Conservation (phyloP, 2,113 vertebrate genomes). For the Gymnarchus niloticus region DNA sequence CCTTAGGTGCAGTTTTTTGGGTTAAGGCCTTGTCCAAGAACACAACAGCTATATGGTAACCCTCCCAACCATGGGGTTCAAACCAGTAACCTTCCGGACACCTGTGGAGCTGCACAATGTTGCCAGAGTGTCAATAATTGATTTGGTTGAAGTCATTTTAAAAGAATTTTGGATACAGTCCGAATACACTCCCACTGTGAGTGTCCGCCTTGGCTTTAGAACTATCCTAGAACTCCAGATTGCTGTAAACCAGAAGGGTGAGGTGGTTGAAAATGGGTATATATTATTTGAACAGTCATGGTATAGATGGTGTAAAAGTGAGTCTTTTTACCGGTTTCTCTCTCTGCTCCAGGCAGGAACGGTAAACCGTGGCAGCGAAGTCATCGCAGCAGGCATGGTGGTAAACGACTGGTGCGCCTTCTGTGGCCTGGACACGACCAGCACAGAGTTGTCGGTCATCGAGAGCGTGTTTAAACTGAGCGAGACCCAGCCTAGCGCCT, state of each 20-base stretch:
- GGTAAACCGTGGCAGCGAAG: conserved; percentile 92
- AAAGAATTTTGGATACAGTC: no score
- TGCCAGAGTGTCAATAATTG: no score
- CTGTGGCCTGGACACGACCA: conserved; percentile 93
- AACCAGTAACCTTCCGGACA: no score
- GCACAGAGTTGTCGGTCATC: conserved; percentile 92
- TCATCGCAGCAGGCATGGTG: conserved; percentile 91
- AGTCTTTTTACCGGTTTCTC: neutral
- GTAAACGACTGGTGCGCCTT: conserved; percentile 98
- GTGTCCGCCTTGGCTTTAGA: neutral
- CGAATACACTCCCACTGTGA: no score
- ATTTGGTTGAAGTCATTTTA: no score
- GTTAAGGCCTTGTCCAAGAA: no score
- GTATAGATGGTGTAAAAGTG: neutral
- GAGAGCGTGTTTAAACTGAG: conserved; percentile 90
- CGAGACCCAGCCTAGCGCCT: conserved; percentile 83
- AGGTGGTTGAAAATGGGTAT: neutral
- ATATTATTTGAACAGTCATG: neutral
- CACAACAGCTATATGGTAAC: no score
- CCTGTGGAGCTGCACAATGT: no score
- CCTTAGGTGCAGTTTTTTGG: no score
- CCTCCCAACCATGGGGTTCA: no score
- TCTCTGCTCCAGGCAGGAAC: conserved; percentile 76
- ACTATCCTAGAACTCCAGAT: neutral
- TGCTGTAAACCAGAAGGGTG: neutral